phyloP scores from a whole-genome alignment of 2,113 vertebrate genomes.

The Gobiocypris rarus region DNA sequence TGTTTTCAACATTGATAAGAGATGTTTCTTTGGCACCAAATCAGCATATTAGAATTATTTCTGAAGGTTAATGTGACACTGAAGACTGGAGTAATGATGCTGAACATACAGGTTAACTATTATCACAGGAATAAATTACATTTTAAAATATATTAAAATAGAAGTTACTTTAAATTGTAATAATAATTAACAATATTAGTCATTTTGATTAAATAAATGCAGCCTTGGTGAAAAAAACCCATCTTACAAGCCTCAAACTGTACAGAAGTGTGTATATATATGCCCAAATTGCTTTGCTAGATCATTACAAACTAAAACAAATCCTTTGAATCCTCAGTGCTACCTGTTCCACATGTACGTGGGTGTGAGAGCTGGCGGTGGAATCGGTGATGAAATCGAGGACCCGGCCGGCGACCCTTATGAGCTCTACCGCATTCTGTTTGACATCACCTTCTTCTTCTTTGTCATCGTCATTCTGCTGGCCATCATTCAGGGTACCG shows the following conservation, averaged over 20 bases:
- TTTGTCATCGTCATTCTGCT: constrained; percentile 98
- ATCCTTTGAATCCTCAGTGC: constrained; percentile 76
- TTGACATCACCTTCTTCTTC: constrained; percentile 99
- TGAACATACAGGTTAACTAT: neutral
- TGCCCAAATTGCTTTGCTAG: neutral
- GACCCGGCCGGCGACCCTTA: constrained; percentile 98
- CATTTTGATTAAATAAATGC: neutral
- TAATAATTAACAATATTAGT: neutral
- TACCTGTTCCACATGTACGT: constrained; percentile 99
- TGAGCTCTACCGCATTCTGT: constrained; percentile 97
- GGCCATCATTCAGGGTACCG: constrained; percentile 96
- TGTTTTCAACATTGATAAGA: neutral
- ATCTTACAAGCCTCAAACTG: neutral
- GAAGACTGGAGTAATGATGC: neutral
- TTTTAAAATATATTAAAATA: neutral
- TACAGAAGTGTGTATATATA: neutral
- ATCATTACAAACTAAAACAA: neutral
- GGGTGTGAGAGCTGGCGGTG: constrained; percentile 94
- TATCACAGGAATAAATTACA: neutral
- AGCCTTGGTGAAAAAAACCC: neutral
- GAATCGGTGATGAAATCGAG: constrained; percentile 96
- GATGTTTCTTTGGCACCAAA: neutral
- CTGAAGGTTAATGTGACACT: neutral
- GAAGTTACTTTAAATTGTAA: too few species aligned
- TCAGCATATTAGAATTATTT: neutral